A percentile compares a stretch with the other conserved stretches of the same genome.
phyloP scores from a whole-genome alignment of 2,888 invertebrate species.

The Phaonia tiefii region DNA sequence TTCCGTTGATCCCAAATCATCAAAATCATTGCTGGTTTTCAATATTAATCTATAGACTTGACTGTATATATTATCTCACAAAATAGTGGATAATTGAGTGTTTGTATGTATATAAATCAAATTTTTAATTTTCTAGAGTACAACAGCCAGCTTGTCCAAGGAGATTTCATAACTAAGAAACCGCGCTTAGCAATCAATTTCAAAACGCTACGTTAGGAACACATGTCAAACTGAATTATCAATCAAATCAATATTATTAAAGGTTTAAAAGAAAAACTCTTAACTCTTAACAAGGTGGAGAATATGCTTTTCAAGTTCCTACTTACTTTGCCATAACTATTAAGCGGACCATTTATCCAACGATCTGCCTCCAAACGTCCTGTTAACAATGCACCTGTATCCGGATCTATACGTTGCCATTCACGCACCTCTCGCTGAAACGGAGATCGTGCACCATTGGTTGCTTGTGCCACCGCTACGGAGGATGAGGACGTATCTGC shows the following conservation, averaged over 20 bases:
- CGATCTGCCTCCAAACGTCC: slow-evolving; percentile 81
- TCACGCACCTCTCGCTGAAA: slow-evolving; percentile 81
- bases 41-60: slow-evolving; percentile 42
- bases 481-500: slow-evolving; percentile 54
- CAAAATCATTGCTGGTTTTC: slow-evolving; percentile 15
- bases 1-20: background rate
- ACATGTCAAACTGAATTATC: slow-evolving; percentile 57
- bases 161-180: background rate
- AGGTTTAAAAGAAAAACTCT: slow-evolving; percentile 12
- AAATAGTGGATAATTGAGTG: slow-evolving; percentile 15
- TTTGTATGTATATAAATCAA: too few species aligned
- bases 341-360: slow-evolving; percentile 80
- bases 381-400: slow-evolving; percentile 80
- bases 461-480: slow-evolving; percentile 17
- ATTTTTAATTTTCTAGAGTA: too few species aligned
- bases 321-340: slow-evolving; percentile 81
- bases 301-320: background rate
- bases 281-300: background rate
- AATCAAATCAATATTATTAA: slow-evolving; percentile 27
- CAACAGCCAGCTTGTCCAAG: slow-evolving; percentile 39
- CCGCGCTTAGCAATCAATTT: slow-evolving; percentile 45
- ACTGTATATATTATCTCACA: slow-evolving; percentile 45
- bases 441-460: slow-evolving; percentile 76
- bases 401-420: slow-evolving; percentile 81
- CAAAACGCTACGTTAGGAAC: slow-evolving; percentile 43